Evolutionary conservation across 1,140 invertebrate genomes (phyloP).

Genomic region (Drosophila pallidifrons): DNA sequence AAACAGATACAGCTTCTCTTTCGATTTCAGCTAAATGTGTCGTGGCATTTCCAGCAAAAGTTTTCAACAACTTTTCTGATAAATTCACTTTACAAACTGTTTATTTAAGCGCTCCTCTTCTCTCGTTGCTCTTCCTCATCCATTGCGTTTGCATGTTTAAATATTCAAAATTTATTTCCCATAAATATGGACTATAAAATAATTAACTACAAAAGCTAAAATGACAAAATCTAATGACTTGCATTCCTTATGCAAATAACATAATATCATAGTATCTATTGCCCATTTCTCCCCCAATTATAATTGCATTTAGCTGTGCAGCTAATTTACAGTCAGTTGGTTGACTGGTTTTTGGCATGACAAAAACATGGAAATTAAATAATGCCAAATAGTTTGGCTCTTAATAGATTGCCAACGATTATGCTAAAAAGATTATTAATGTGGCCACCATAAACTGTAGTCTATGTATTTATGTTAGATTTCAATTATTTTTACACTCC

Average conservation of each 20-base stretch:
- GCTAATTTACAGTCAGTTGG: conserved; percentile 23
- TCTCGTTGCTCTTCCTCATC: neutral
- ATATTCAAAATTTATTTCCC: conserved; percentile 4
- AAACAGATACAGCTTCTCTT: neutral
- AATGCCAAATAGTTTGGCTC: neutral
- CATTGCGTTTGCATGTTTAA: conserved; percentile 6
- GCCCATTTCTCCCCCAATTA: neutral
- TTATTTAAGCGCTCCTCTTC: neutral
- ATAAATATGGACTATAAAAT: conserved; percentile 3
- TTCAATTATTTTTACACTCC: conserved; percentile 22
- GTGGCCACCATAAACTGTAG: neutral
- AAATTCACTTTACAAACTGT: conserved; percentile 24
- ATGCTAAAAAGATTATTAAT: conserved; percentile 19
- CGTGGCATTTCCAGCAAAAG: neutral
- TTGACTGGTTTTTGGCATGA: neutral
- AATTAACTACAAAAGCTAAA: conserved; percentile 4
- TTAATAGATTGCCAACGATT: conserved; percentile 9
- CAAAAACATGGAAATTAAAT: conserved; percentile 16
- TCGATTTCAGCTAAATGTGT: conserved; percentile 2
- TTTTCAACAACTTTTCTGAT: conserved; percentile 31
- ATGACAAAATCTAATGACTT: conserved; percentile 5
- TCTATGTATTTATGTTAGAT: conserved; percentile 7
- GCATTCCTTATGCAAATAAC: conserved; percentile 6
- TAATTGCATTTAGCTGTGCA: conserved; percentile 5
- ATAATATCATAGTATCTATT: neutral